Conservation (phyloP, 2,113 vertebrate genomes). For the Triplophysa dalaica region DNA sequence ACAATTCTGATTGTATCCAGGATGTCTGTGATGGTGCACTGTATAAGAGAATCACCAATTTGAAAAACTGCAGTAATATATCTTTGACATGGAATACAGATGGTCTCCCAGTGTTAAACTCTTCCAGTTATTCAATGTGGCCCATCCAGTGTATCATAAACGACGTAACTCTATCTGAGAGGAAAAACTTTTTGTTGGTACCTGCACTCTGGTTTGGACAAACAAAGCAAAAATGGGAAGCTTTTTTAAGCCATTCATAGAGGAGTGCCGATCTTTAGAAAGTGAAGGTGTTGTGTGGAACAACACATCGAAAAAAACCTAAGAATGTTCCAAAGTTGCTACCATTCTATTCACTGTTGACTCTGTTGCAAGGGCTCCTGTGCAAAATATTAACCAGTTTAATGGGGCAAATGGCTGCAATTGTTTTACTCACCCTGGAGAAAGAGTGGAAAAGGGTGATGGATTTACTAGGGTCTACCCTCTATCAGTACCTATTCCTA, state of each 20-base stretch:
- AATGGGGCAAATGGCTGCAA: too few relatives aligned
- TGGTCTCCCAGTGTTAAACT: not conserved
- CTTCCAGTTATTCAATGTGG: not conserved
- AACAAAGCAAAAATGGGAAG: not conserved
- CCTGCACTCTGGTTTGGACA: too few relatives aligned
- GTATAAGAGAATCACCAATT: not conserved
- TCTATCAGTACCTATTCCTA: not conserved
- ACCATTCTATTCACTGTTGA: slow-evolving; percentile 3
- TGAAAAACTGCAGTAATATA: not conserved
- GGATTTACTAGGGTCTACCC: not conserved
- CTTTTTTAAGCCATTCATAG: slow-evolving; percentile 1
- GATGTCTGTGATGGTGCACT: not conserved
- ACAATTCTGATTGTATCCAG: not conserved
- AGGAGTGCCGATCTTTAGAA: not conserved
- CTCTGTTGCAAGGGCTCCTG: not conserved
- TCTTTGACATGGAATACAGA: slow-evolving; percentile 5
- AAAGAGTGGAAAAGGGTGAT: too few relatives aligned
- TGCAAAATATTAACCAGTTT: too few relatives aligned
- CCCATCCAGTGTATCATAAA: not conserved
- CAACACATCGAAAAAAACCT: not conserved
- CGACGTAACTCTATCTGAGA: not conserved
- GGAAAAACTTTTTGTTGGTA: slow-evolving; percentile 4
- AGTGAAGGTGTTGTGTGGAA: not conserved
- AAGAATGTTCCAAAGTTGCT: not conserved
- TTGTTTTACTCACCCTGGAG: too few relatives aligned